phyloP scores from a whole-genome alignment of 1,140 invertebrate genomes.

The Drosophila prosaltans region DNA sequence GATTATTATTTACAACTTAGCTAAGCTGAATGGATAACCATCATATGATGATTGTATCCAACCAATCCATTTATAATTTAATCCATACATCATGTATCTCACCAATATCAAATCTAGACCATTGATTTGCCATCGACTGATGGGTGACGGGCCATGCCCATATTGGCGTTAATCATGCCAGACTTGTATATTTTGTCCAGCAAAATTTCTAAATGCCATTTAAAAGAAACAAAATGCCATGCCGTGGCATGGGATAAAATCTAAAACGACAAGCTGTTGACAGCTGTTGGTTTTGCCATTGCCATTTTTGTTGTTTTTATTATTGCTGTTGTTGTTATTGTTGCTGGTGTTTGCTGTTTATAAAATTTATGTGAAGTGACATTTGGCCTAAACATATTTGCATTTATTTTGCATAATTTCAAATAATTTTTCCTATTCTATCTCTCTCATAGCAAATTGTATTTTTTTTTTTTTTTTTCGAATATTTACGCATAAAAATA shows the following conservation, averaged over 20 bases:
- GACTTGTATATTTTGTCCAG: constrained; percentile 59
- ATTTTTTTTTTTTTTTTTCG: constrained; percentile 35
- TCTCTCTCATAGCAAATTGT: constrained; percentile 28
- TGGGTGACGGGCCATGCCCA: neutral
- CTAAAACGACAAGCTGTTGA: constrained; percentile 63
- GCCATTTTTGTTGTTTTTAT: constrained; percentile 38
- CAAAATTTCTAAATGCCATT: constrained; percentile 46
- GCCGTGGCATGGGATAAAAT: constrained; percentile 27
- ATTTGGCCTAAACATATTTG: constrained; percentile 73
- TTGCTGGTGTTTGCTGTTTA: constrained; percentile 50
- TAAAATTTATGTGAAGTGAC: constrained; percentile 75
- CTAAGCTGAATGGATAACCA: neutral
- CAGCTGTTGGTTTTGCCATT: constrained; percentile 65
- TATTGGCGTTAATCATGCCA: constrained; percentile 54
- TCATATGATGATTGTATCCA: neutral
- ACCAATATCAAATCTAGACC: neutral
- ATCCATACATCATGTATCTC: neutral
- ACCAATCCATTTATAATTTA: constrained; percentile 6
- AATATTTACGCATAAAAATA: constrained; percentile 60
- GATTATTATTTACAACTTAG: constrained; percentile 39
- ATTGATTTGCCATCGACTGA: neutral
- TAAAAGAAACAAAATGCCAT: constrained; percentile 62
- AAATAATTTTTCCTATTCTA: neutral
- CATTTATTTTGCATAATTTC: constrained; percentile 70
- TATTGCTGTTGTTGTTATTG: constrained; percentile 21